Evolutionary conservation across 2,888 invertebrate species (phyloP).

Genomic region (Oscheius sp.): DNA sequence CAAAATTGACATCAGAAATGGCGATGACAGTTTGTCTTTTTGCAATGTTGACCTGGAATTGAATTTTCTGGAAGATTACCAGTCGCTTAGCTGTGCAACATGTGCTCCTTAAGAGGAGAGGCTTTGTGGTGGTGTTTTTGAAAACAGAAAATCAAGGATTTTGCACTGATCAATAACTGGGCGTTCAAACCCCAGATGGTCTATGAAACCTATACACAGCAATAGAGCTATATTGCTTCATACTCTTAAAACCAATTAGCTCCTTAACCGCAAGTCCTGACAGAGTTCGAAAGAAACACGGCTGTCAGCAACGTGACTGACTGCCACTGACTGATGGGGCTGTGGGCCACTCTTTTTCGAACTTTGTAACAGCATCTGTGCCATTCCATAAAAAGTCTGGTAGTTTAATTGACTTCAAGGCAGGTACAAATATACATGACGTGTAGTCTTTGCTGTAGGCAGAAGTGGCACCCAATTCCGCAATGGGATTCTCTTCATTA

Average conservation of each 20-base stretch:
- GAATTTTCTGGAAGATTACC: conserved; percentile 25
- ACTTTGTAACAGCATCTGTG: conserved; percentile 17
- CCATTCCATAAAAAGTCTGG: neutral
- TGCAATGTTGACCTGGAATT: conserved; percentile 7
- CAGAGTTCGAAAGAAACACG: conserved; percentile 33
- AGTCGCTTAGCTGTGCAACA: no score
- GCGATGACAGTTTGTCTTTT: conserved; percentile 16
- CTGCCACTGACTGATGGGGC: conserved; percentile 4
- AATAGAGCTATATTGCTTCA: no score
- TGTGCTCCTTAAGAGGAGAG: no score
- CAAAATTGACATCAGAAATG: neutral
- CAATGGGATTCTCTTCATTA: conserved; percentile 32
- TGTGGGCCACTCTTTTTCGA: conserved; percentile 1
- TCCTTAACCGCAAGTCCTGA: conserved; percentile 12
- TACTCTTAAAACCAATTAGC: no score
- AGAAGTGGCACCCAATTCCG: conserved; percentile 22
- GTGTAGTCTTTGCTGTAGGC: conserved; percentile 4
- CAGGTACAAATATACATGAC: conserved; percentile 16
- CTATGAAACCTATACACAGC: no score
- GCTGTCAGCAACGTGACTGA: conserved; percentile 29
- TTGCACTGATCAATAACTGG: no score
- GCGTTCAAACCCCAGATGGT: no score
- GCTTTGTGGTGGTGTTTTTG: no score
- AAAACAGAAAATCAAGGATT: no score
- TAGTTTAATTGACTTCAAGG: neutral